Conservation (phyloP, 2,113 vertebrate species). For the Cnemophilus loriae region DNA sequence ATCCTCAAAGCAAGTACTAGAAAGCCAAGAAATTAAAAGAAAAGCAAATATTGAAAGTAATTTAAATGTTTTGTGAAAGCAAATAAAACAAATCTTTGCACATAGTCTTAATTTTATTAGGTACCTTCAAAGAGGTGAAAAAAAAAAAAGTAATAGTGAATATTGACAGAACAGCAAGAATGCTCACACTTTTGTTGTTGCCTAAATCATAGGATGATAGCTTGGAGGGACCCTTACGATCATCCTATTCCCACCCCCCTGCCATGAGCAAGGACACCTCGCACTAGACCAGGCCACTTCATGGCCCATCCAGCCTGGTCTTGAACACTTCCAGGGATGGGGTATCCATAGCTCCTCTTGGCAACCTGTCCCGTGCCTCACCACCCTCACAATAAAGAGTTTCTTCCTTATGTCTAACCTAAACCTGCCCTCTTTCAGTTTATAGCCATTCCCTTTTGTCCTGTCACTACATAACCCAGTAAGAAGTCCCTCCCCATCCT, state of each 20-base stretch:
- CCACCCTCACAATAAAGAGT: background rate
- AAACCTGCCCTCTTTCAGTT: background rate
- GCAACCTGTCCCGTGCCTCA: background rate
- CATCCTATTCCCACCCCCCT: background rate
- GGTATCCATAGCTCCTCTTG: background rate
- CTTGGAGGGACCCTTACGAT: accelerated
- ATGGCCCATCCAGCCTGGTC: background rate
- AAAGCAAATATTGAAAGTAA: background rate
- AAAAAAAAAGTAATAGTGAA: background rate
- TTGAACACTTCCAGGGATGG: background rate
- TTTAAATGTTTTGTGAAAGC: background rate
- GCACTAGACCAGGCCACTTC: too few relatives aligned
- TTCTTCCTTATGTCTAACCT: background rate
- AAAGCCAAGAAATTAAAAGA: background rate
- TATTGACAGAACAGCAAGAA: background rate
- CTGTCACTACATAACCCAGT: too few relatives aligned
- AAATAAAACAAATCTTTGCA: background rate
- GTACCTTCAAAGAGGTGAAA: background rate
- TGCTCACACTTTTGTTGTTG: background rate
- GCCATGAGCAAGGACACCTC: background rate
- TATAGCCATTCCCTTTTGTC: background rate
- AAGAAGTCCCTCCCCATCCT: background rate
- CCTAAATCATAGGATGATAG: background rate
- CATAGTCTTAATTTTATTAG: background rate
- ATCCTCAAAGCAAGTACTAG: background rate